phyloP scores from a whole-genome alignment of 2,888 invertebrate species.

The Prosapia bicincta region DNA sequence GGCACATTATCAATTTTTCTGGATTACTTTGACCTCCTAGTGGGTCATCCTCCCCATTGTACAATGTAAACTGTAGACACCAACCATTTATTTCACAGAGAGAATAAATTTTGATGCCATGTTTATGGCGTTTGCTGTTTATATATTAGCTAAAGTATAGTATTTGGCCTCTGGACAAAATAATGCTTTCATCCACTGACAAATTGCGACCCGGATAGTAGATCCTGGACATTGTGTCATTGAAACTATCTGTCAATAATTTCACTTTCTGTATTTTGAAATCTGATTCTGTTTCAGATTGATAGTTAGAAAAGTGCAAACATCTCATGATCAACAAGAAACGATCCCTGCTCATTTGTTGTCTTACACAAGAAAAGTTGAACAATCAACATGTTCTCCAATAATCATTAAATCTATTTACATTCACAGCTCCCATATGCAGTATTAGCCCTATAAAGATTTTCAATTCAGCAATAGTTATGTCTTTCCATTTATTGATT shows the following conservation, averaged over 20 bases:
- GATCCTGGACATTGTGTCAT: neutral
- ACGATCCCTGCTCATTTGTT: neutral
- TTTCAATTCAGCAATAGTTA: constrained; percentile 4
- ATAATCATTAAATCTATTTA: neutral
- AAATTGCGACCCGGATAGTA: neutral
- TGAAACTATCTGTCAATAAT: neutral
- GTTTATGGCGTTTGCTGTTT: too few relatives aligned
- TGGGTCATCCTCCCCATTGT: neutral
- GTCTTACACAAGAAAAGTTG: neutral
- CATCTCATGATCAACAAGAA: neutral
- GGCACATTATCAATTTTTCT: neutral
- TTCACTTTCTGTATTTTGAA: neutral
- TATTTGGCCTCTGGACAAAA: too few relatives aligned
- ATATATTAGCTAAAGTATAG: too few relatives aligned
- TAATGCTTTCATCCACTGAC: too few relatives aligned
- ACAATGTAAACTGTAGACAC: neutral
- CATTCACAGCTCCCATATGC: neutral
- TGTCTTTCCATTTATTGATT: neutral
- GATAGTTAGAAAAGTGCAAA: too few relatives aligned
- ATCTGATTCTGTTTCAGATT: neutral
- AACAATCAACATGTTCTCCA: neutral
- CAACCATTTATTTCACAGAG: neutral
- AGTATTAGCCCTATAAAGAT: neutral
- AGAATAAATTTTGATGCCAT: neutral
- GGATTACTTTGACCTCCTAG: neutral